phyloP scores from a whole-genome alignment of 1,140 invertebrate species.

The Papilio helenus region DNA sequence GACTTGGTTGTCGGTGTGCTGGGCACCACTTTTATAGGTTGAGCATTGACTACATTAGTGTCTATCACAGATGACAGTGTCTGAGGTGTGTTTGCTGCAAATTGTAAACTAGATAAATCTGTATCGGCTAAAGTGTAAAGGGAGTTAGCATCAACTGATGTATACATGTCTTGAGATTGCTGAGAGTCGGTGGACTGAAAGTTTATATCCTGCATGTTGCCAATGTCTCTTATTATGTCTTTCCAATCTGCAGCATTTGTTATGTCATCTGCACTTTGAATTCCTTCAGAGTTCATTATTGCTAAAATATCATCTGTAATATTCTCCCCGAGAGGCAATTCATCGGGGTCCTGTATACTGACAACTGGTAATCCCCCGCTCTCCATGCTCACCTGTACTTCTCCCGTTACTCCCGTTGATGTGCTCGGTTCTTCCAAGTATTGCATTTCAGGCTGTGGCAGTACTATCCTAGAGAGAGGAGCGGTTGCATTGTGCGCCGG shows the following conservation, averaged over 20 bases:
- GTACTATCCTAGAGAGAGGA: constrained; percentile 70
- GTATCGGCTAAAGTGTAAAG: constrained; percentile 66
- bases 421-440: constrained; percentile 77
- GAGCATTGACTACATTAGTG: constrained; percentile 58
- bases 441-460: constrained; percentile 73
- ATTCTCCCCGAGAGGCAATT: constrained; percentile 76
- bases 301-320: constrained; percentile 79
- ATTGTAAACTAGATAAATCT: constrained; percentile 69
- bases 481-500: constrained; percentile 68
- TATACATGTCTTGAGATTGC: constrained; percentile 67
- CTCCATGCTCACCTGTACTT: constrained; percentile 76
- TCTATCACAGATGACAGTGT: constrained; percentile 66
- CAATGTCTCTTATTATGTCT: constrained; percentile 79
- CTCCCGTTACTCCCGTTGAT: constrained; percentile 62
- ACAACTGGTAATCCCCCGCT: constrained; percentile 78
- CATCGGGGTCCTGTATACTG: constrained; percentile 79
- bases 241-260: constrained; percentile 77
- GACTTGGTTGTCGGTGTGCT: constrained; percentile 61
- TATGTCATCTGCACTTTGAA: constrained; percentile 77
- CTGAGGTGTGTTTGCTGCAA: constrained; percentile 63
- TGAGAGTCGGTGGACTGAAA: constrained; percentile 65
- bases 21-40: constrained; percentile 63
- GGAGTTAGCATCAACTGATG: constrained; percentile 57
- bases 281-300: constrained; percentile 81
- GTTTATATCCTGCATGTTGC: constrained; percentile 76